Conservation (phyloP, 2,113 vertebrate genomes). For the Gasterosteus aculeatus region DNA sequence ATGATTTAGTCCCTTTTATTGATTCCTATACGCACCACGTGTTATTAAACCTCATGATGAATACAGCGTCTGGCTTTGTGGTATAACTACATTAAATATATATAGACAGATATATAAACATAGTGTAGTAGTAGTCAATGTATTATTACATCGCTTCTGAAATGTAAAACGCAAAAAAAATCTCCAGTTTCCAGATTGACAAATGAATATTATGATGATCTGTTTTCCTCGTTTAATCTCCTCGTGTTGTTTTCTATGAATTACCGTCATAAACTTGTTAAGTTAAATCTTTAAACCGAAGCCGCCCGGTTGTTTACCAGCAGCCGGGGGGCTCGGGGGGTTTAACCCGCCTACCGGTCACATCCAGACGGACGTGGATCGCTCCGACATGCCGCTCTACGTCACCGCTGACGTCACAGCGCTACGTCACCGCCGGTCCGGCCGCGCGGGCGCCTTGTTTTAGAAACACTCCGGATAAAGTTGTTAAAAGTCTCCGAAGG, state of each 20-base stretch:
- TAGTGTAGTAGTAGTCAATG: not conserved
- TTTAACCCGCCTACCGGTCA: slow-evolving; percentile 51
- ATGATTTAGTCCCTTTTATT: not conserved
- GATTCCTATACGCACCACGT: not conserved
- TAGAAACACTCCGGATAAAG: not conserved
- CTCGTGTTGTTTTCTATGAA: too few species aligned
- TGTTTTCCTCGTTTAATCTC: too few species aligned
- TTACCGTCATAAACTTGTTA: not conserved
- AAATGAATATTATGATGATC: too few species aligned
- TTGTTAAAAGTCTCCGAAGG: not conserved
- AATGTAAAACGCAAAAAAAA: too few species aligned
- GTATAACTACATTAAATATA: not conserved
- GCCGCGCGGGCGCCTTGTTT: not conserved
- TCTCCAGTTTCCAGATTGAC: too few species aligned
- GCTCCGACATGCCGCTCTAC: slow-evolving; percentile 44
- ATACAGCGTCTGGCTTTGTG: not conserved
- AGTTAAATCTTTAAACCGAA: too few species aligned
- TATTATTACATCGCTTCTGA: too few species aligned
- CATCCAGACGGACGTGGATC: slow-evolving; percentile 49
- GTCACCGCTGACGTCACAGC: too few species aligned
- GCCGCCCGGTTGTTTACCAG: slow-evolving; percentile 50
- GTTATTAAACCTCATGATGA: not conserved
- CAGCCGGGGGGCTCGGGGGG: slow-evolving; percentile 14
- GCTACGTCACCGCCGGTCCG: not conserved
- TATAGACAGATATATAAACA: not conserved